Conservation (phyloP, 2,888 invertebrate species). For the Cheilosia vulpina region DNA sequence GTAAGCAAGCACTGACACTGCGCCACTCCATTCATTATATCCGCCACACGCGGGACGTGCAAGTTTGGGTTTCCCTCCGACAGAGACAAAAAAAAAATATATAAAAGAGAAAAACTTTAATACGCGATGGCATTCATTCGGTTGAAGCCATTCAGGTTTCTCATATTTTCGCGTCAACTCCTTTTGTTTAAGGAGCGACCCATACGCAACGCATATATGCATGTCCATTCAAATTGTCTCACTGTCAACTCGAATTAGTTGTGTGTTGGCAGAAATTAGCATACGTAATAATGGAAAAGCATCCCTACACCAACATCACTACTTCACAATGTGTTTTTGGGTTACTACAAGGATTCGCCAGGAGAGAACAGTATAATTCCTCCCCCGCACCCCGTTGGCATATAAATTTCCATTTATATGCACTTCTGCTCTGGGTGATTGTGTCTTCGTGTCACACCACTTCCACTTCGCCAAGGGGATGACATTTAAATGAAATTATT, state of each 20-base stretch:
- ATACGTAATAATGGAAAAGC: conserved; percentile 44
- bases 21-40: conserved; percentile 53
- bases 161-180: conserved; percentile 33
- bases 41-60: conserved; percentile 9
- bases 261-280: conserved; percentile 64
- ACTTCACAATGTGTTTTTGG: conserved; percentile 11
- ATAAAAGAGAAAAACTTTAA: conserved; percentile 39
- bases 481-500: conserved; percentile 70
- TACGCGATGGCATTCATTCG: conserved; percentile 26
- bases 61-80: neutral
- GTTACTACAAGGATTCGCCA: conserved; percentile 13
- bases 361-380: conserved; percentile 1
- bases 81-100: neutral
- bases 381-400: neutral
- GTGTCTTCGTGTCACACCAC: conserved; percentile 54
- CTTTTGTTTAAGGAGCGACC: conserved; percentile 18
- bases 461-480: conserved; percentile 28
- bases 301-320: neutral
- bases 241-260: conserved; percentile 70
- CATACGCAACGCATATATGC: conserved; percentile 13
- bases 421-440: conserved; percentile 45
- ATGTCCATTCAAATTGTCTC: conserved; percentile 68
- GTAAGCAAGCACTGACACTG: conserved; percentile 28
- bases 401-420: conserved; percentile 46
- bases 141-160: conserved; percentile 51